Conservation (phyloP, 2,888 invertebrate genomes). For the Chrysolina haemoptera region DNA sequence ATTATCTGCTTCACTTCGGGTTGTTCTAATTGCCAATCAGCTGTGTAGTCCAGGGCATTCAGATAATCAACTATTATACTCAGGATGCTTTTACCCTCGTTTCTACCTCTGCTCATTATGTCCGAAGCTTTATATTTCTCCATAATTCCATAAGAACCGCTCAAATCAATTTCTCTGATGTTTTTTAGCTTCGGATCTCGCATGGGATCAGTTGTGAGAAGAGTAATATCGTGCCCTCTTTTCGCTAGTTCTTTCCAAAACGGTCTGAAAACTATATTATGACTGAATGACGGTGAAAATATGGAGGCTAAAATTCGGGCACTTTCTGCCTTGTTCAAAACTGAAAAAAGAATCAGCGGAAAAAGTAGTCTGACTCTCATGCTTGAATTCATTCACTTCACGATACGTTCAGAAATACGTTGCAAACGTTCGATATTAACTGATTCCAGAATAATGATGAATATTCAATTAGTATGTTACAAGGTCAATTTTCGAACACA, state of each 20-base stretch:
- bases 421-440: not conserved
- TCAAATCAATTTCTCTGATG: constrained; percentile 48
- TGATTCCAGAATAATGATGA: not conserved
- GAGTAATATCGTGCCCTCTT: constrained; percentile 49
- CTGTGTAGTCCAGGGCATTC: constrained; percentile 36
- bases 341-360: not conserved
- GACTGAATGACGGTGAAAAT: constrained; percentile 50
- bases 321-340: constrained; percentile 6
- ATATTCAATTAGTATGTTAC: not conserved
- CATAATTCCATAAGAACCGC: constrained; percentile 45
- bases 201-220: constrained; percentile 53
- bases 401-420: not conserved
- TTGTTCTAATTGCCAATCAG: constrained; percentile 51
- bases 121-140: constrained; percentile 36
- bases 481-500: not conserved
- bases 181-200: constrained; percentile 32
- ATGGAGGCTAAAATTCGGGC: constrained; percentile 48
- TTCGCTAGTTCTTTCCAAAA: constrained; percentile 50
- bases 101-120: constrained; percentile 24
- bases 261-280: constrained; percentile 50
- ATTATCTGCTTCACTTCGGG: constrained; percentile 57
- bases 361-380: not conserved
- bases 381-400: not conserved
- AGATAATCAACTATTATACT: constrained; percentile 16
- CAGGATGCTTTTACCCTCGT: constrained; percentile 13